phyloP scores from a whole-genome alignment of 1,140 invertebrate species.

The Anagrus nilaparvatae region DNA sequence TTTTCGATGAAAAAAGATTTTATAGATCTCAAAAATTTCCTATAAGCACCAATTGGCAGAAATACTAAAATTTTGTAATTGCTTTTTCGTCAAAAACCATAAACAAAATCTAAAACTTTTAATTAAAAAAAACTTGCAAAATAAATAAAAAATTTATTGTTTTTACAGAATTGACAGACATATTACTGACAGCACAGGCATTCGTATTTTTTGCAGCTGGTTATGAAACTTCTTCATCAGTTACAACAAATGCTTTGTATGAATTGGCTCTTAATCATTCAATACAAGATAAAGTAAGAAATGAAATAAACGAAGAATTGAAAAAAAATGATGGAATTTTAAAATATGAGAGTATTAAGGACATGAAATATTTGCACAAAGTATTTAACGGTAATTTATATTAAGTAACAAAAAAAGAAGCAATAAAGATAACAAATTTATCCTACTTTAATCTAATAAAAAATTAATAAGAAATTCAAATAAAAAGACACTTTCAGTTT shows the following conservation, averaged over 20 bases:
- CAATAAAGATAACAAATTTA: too few relatives aligned
- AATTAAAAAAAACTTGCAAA: too few relatives aligned
- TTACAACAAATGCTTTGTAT: slow-evolving; percentile 19
- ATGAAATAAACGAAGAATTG: slow-evolving; percentile 38
- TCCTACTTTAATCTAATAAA: too few relatives aligned
- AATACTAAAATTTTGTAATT: too few relatives aligned
- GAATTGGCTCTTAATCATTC: slow-evolving; percentile 20
- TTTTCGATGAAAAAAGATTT: too few relatives aligned
- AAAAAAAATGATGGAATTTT: slow-evolving; percentile 22
- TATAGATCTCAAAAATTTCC: too few relatives aligned
- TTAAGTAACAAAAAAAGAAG: too few relatives aligned
- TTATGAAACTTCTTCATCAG: slow-evolving; percentile 22
- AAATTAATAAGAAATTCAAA: too few relatives aligned
- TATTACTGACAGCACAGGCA: slow-evolving; percentile 19
- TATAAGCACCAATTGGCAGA: too few relatives aligned
- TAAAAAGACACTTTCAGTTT: too few relatives aligned
- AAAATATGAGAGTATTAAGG: slow-evolving; percentile 23
- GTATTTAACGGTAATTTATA: slow-evolving; percentile 8
- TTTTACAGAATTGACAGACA: slow-evolving; percentile 20
- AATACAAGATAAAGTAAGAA: slow-evolving; percentile 21
- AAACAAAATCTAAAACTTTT: too few relatives aligned
- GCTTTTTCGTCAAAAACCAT: too few relatives aligned
- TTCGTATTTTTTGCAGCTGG: slow-evolving; percentile 25
- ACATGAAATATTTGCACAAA: slow-evolving; percentile 31
- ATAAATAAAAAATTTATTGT: slow-evolving; percentile 3